Conservation (phyloP, 1,140 invertebrate species). For the Halictus rubicundus region DNA sequence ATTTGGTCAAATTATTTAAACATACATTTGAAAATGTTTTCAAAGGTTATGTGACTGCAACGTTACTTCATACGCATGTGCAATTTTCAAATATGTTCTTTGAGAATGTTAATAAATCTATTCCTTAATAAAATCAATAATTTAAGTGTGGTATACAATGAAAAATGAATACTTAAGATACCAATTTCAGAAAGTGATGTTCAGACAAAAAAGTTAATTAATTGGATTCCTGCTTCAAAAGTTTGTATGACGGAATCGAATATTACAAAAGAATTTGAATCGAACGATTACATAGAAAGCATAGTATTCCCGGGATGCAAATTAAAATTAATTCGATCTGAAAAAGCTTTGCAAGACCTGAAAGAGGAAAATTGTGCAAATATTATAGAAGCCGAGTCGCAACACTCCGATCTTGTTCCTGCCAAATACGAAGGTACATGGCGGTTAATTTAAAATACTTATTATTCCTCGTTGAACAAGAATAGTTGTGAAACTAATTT, state of each 20-base stretch:
- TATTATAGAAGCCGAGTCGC: constrained; percentile 83
- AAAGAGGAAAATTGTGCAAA: constrained; percentile 69
- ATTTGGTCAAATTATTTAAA: not conserved
- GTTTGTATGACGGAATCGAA: constrained; percentile 59
- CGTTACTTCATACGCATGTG: not conserved
- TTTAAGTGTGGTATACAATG: too few relatives aligned
- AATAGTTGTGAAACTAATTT: too few relatives aligned
- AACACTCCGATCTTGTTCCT: constrained; percentile 86
- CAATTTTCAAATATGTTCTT: not conserved
- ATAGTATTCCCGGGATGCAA: constrained; percentile 74
- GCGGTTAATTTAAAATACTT: constrained; percentile 5
- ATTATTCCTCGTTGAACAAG: too few relatives aligned
- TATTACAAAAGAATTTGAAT: constrained; percentile 41
- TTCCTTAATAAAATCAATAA: not conserved
- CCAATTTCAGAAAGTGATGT: constrained; percentile 51
- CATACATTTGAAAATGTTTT: not conserved
- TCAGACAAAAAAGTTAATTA: constrained; percentile 43
- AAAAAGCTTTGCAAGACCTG: constrained; percentile 74
- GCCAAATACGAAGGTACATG: constrained; percentile 87
- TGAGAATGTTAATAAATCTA: not conserved
- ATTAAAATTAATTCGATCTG: constrained; percentile 79
- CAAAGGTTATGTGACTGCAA: constrained; percentile 8
- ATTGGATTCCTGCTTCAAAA: constrained; percentile 70
- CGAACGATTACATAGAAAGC: constrained; percentile 57
- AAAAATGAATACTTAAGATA: not conserved